A percentile compares a stretch with the other conserved stretches of the same genome.
Evolutionary conservation across 1,140 invertebrate species (phyloP).

Genomic region (Drosophila sechellia): DNA sequence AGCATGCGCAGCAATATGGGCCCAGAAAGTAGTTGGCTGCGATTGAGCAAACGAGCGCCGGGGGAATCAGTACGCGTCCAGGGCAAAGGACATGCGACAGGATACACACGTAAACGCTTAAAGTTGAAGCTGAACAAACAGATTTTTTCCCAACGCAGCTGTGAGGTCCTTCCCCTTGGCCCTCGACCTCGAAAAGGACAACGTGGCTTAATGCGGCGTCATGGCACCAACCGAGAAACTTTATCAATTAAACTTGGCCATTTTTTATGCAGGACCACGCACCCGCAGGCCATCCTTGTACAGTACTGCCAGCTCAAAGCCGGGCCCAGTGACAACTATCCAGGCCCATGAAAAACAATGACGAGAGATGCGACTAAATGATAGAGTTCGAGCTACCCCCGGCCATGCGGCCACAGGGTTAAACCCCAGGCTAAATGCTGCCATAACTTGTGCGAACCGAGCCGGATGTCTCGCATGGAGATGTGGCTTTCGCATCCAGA

Average conservation of each 20-base stretch:
- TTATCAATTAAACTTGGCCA: slow-evolving; percentile 80
- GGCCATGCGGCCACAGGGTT: slow-evolving; percentile 16
- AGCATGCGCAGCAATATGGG: slow-evolving; percentile 14
- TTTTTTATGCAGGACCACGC: slow-evolving; percentile 67
- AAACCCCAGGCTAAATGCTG: slow-evolving; percentile 43
- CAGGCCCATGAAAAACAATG: slow-evolving; percentile 41
- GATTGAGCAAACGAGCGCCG: slow-evolving; percentile 77
- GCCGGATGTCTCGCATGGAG: slow-evolving; percentile 24
- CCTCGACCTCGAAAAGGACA: slow-evolving; percentile 12
- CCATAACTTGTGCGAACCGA: slow-evolving; percentile 34
- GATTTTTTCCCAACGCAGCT: slow-evolving; percentile 59
- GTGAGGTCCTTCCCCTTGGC: slow-evolving; percentile 13
- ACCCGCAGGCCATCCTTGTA: slow-evolving; percentile 59
- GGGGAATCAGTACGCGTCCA: slow-evolving; percentile 70
- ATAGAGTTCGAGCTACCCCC: slow-evolving; percentile 21
- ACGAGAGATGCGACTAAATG: slow-evolving; percentile 47
- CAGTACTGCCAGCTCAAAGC: slow-evolving; percentile 18
- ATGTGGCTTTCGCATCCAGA: slow-evolving; percentile 16
- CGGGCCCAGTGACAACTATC: slow-evolving; percentile 35
- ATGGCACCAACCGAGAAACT: slow-evolving; percentile 75
- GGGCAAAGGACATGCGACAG: slow-evolving; percentile 42
- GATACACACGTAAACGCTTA: slow-evolving; percentile 66
- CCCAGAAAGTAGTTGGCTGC: slow-evolving; percentile 62
- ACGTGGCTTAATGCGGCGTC: slow-evolving; percentile 73
- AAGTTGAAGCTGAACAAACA: slow-evolving; percentile 81